Percentiles rank a stretch among this genome's conserved stretches.
phyloP scores from a whole-genome alignment of 2,888 invertebrate genomes.

The Mesochorus sp. region DNA sequence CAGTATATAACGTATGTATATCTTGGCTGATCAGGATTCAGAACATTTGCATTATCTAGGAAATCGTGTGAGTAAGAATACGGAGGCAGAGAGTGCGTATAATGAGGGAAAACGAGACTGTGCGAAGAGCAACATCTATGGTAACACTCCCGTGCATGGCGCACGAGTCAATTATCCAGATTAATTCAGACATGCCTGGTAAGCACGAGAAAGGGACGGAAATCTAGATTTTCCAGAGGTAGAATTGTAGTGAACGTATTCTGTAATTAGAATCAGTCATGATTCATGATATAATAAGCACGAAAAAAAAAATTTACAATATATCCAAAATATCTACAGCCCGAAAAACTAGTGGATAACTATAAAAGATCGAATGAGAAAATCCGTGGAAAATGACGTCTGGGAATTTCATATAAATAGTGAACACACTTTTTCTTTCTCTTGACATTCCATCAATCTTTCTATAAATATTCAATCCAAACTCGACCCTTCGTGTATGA shows the following conservation, averaged over 20 bases:
- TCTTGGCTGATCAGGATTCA: conserved; percentile 22
- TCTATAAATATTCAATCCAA: conserved; percentile 2
- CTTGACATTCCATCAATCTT: not conserved
- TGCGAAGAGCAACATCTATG: conserved; percentile 39
- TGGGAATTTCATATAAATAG: not conserved
- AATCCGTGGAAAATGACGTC: not conserved
- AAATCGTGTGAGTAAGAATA: conserved; percentile 50
- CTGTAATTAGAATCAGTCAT: too few species aligned
- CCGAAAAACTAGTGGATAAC: not conserved
- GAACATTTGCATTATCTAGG: conserved; percentile 34
- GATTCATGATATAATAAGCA: too few species aligned
- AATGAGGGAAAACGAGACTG: conserved; percentile 58
- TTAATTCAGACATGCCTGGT: conserved; percentile 32
- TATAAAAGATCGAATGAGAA: conserved; percentile 9
- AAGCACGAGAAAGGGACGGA: not conserved
- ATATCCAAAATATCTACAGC: too few species aligned
- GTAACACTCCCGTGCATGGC: conserved; percentile 23
- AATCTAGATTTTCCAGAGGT: not conserved
- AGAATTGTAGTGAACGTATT: conserved; percentile 22
- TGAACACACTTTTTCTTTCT: not conserved
- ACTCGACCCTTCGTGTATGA: conserved; percentile 34
- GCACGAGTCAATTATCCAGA: conserved; percentile 53
- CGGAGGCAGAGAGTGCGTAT: conserved; percentile 21
- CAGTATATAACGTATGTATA: not conserved
- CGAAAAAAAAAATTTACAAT: too few species aligned